phyloP scores from a whole-genome alignment of 2,888 invertebrate species.

The Mythimna ferrago region DNA sequence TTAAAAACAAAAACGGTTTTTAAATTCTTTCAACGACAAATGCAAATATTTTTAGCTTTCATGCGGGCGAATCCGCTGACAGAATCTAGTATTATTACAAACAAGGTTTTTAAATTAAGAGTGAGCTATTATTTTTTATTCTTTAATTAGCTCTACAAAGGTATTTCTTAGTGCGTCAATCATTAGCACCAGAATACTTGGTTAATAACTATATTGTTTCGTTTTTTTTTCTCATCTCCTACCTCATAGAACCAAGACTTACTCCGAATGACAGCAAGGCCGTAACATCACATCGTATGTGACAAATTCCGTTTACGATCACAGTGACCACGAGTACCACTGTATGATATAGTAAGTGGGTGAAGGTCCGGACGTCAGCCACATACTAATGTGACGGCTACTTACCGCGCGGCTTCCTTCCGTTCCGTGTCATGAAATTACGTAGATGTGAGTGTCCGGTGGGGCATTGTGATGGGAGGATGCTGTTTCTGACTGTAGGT shows the following conservation, averaged over 20 bases:
- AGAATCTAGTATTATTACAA: too few relatives aligned
- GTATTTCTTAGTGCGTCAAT: too few relatives aligned
- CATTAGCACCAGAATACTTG: too few relatives aligned
- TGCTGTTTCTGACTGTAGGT: conserved; percentile 10
- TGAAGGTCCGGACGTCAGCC: conserved; percentile 74
- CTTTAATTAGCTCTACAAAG: too few relatives aligned
- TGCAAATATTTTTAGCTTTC: too few relatives aligned
- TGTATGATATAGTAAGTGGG: conserved; percentile 70
- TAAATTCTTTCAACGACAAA: too few relatives aligned
- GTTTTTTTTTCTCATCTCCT: neutral
- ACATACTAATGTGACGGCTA: conserved; percentile 74
- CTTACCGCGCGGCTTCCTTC: conserved; percentile 66
- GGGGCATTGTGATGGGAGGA: conserved; percentile 8
- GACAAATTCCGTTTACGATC: conserved; percentile 62
- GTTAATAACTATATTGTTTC: too few relatives aligned
- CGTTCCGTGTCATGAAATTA: conserved; percentile 61
- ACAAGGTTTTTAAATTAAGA: too few relatives aligned
- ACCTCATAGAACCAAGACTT: neutral
- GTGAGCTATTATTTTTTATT: too few relatives aligned
- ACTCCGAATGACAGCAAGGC: conserved; percentile 50
- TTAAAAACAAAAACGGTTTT: too few relatives aligned
- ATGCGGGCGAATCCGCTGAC: too few relatives aligned
- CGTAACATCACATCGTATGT: conserved; percentile 50
- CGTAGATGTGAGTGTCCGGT: conserved; percentile 44
- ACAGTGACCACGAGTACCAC: conserved; percentile 55